A percentile compares a stretch with the other conserved stretches of the same genome.
Conservation (phyloP, 2,888 invertebrate species). For the Argyresthia goedartella region DNA sequence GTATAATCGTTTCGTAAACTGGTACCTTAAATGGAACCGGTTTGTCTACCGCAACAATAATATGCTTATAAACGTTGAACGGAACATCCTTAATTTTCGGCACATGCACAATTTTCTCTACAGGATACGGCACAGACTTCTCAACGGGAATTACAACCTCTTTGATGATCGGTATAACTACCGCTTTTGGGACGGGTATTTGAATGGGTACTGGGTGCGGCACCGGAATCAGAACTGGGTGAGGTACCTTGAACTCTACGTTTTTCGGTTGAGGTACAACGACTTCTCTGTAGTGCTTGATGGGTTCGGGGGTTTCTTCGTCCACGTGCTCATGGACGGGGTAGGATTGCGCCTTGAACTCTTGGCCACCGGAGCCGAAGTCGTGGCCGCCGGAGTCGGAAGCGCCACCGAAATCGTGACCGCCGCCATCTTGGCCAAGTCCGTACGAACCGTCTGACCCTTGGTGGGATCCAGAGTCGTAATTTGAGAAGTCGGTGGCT, state of each 20-base stretch:
- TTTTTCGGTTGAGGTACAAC: slow-evolving; percentile 75
- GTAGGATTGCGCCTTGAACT: slow-evolving; percentile 36
- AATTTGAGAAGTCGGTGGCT: slow-evolving; percentile 38
- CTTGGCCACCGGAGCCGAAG: slow-evolving; percentile 14
- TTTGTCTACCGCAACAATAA: slow-evolving; percentile 76
- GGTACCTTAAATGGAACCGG: slow-evolving; percentile 80
- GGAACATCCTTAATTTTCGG: slow-evolving; percentile 78
- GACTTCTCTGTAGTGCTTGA: slow-evolving; percentile 77
- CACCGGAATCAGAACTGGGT: slow-evolving; percentile 69
- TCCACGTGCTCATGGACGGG: slow-evolving; percentile 76
- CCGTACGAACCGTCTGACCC: no score
- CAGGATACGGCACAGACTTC: slow-evolving; percentile 79
- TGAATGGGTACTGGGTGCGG: slow-evolving; percentile 78
- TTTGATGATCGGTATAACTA: slow-evolving; percentile 77
- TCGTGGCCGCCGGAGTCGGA: slow-evolving; percentile 23
- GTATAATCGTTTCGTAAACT: slow-evolving; percentile 79
- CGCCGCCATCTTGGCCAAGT: not conserved
- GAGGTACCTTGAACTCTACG: slow-evolving; percentile 69
- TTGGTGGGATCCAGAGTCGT: not conserved
- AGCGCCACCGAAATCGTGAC: not conserved
- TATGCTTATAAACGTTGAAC: slow-evolving; percentile 76
- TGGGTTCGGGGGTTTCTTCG: slow-evolving; percentile 76
- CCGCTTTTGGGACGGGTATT: slow-evolving; percentile 76
- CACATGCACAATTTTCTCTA: slow-evolving; percentile 75
- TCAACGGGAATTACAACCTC: slow-evolving; percentile 78